A percentile compares a stretch with the other conserved stretches of the same genome.
Evolutionary conservation across 2,113 vertebrate genomes (phyloP).

Genomic region (Lepidothrix coronata): DNA sequence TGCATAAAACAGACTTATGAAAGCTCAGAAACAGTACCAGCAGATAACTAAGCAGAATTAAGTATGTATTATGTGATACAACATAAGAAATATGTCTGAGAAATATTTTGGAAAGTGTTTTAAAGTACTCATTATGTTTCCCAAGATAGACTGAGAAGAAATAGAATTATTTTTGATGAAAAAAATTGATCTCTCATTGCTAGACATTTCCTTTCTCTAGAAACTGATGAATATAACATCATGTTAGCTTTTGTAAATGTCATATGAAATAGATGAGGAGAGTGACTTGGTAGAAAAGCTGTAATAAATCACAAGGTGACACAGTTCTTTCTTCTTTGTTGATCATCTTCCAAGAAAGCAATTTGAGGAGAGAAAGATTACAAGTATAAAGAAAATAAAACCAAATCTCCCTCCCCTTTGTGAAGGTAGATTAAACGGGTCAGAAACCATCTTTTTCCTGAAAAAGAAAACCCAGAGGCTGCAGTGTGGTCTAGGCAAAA

Average conservation of each 20-base stretch:
- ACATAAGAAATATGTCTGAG: background rate
- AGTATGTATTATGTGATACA: background rate
- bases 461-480: background rate
- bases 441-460: background rate
- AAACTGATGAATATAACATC: slow-evolving; percentile 62
- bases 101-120: slow-evolving; percentile 36
- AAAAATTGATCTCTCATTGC: slow-evolving; percentile 37
- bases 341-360: slow-evolving; percentile 35
- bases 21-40: background rate
- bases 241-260: slow-evolving; percentile 60
- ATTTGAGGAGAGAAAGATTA: slow-evolving; percentile 10
- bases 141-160: background rate
- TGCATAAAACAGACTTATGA: background rate
- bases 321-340: slow-evolving; percentile 24
- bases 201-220: slow-evolving; percentile 14
- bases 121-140: slow-evolving; percentile 38
- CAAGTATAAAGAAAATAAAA: background rate
- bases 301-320: slow-evolving; percentile 48
- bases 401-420: background rate
- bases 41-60: background rate
- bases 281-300: slow-evolving; percentile 44
- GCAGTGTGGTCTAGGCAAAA: background rate
- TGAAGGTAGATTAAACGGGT: background rate
- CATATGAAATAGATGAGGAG: slow-evolving; percentile 55
- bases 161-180: slow-evolving; percentile 26